phyloP scores from a whole-genome alignment of 2,888 invertebrate genomes.

The Spatulosminthurus flaviceps region DNA sequence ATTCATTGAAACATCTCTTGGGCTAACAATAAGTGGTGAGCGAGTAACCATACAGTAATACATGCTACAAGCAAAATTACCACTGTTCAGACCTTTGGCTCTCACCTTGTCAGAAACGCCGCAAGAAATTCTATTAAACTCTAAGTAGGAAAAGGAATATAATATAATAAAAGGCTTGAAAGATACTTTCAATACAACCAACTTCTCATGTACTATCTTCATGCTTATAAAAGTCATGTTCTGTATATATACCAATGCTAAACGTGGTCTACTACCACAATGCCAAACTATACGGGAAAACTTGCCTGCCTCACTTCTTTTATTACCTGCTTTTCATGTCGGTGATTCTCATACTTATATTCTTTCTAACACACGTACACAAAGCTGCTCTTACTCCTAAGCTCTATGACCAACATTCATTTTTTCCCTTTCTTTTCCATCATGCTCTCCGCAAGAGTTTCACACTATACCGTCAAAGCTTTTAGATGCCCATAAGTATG shows the following conservation, averaged over 20 bases:
- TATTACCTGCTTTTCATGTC: not conserved
- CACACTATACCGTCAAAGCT: not conserved
- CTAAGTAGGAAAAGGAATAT: not conserved
- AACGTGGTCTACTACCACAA: not conserved
- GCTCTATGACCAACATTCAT: slow-evolving; percentile 1
- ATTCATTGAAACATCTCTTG: not conserved
- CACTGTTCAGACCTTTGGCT: not conserved
- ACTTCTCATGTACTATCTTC: not conserved
- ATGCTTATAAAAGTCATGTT: not conserved
- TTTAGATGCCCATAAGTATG: not conserved
- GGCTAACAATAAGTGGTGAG: not conserved
- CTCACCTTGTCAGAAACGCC: not conserved
- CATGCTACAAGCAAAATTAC: too few species aligned
- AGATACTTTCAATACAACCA: not conserved
- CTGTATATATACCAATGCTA: not conserved
- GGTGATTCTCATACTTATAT: not conserved
- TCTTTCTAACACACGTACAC: not conserved
- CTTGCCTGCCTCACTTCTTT: slow-evolving; percentile 23
- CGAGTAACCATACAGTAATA: too few species aligned
- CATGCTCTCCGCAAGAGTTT: not conserved
- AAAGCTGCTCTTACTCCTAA: not conserved
- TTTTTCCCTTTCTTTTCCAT: not conserved
- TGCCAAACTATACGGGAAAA: not conserved
- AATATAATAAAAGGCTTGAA: slow-evolving; percentile 20
- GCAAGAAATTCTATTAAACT: slow-evolving; percentile 2